Base-by-base conservation (phyloP, 2,113 vertebrate species). In the Dasypus novemcinctus region DNA sequence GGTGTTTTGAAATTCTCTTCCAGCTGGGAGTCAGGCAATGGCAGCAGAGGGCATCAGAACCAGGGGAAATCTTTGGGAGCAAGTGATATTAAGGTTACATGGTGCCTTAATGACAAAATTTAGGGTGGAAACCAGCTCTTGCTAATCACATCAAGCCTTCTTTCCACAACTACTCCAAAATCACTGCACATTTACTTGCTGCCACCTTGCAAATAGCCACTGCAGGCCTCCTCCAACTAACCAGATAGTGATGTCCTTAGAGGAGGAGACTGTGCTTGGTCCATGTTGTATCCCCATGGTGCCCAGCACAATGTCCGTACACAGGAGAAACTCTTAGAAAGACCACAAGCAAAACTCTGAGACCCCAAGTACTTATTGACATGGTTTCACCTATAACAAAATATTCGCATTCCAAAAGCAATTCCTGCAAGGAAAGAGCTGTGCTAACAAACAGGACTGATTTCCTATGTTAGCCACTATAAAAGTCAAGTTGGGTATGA, bases 351-450 rank as follows among this genome's bases (percentile, higher is more conserved):
- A 80, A 90, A 86, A 68, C 27, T 17, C 2, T 29, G 43, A 89
- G 27, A 12, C 41, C 41, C 38, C 29, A 88, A 41, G 43, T 88
- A 75, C 66, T 93, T 93, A 66, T 31, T 92, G 72, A 72, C n/a
- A 84, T 92, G 23, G 10, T 84, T 96, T 93, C 43, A 75, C 52
- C 3, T 82, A 11, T 94, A 79, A 7, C 17, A 79, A 43, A 94
- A 11, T 4, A 81, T 49, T 92, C 43, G 87, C 23, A 52, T 69
- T 74, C 52, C 6, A 78, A 81, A 93, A 95, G 21, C 15, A 92
- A 38, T 43, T 85, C 31, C 36, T 87, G 1, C 31, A n/a, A 71
- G n/a, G 31, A 2, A 91, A 94, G 49, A 66, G 17, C 64, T 83
- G 33, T 43, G 14, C 91, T 83, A 75, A 71, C 43, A 61, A 61